Percentiles rank a stretch among this genome's conserved stretches.
Evolutionary conservation across 2,888 invertebrate species (phyloP).

Genomic region (Andrena fulva): DNA sequence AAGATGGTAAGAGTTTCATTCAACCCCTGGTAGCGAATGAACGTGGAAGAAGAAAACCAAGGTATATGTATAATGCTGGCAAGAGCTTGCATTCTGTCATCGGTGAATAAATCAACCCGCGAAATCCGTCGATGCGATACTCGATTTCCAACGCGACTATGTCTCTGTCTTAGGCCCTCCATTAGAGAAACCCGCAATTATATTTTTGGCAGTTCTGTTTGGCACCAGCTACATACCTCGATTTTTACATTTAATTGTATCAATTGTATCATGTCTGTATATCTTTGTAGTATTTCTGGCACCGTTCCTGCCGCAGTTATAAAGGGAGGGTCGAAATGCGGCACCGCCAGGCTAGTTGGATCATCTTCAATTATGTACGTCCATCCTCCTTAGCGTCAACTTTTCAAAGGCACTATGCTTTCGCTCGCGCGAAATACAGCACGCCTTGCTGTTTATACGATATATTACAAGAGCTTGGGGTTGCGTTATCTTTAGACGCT

Average conservation of each 20-base stretch:
- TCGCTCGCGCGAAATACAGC: background rate
- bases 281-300: constrained; percentile 66
- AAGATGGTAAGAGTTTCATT: background rate
- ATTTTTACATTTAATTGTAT: constrained; percentile 54
- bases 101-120: background rate
- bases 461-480: background rate
- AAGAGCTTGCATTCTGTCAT: background rate
- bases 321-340: constrained; percentile 18
- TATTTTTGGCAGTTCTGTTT: constrained; percentile 47
- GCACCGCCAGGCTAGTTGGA: constrained; percentile 33
- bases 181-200: constrained; percentile 18
- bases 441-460: background rate
- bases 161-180: constrained; percentile 24
- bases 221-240: constrained; percentile 27
- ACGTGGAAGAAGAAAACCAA: background rate
- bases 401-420: background rate
- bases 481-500: background rate
- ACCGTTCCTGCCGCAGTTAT: constrained; percentile 25
- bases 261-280: constrained; percentile 53
- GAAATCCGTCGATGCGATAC: background rate
- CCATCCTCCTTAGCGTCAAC: constrained; percentile 7
- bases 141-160: constrained; percentile 40
- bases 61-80: background rate
- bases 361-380: constrained; percentile 43
- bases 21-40: background rate